Base-by-base conservation (phyloP, 2,797 vertebrate genomes). In the Protonibea diacanthus region DNA sequence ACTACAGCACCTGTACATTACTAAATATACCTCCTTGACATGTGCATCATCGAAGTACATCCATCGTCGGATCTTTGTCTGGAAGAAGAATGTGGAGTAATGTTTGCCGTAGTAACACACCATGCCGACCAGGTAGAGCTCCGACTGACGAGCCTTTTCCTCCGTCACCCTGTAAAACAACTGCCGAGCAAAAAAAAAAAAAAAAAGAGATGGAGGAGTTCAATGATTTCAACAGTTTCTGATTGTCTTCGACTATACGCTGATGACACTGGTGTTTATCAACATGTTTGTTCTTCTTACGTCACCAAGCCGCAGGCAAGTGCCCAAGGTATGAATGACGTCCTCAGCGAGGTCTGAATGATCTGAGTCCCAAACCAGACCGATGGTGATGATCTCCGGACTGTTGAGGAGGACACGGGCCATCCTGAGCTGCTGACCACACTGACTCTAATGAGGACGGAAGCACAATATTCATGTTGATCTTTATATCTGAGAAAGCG, bases 11-110 rank as follows among this genome's bases (percentile, higher is more conserved):
- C 12, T 53, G 17, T 9, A 9, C 21, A 8, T 17, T 2, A 14
- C 5, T 61, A 40, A 47, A 5, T 53, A 7, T 93, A 99, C 98
- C 97, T 99, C 98, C 92, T 98, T 99, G 25, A 99, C 98, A 21
- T 98, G 97, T n/a, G 97, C 98, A 79, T 99, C 98, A 85, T 99
- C 98, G 57, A 98, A 98, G 93, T 99, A 99, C 97, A 99, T 99
- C 98, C 98, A 99, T 51, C 97, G 96, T 73, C 98, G 93, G 76
- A 98, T 97, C 92, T 97, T 98, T 14, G 98, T 99, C 95, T 99
- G 97, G 93, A 98, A 98, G 94, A 99, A 99, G 93, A 99, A 99
- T 72, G 98, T 98, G 81, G 98, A 99, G 88, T 99, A 99, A 86
- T 99, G 98, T 89, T 97, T 97, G 86, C 98, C 98, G 61, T 99